phyloP scores from a whole-genome alignment of 2,888 invertebrate genomes.

The Hedya salicella region DNA sequence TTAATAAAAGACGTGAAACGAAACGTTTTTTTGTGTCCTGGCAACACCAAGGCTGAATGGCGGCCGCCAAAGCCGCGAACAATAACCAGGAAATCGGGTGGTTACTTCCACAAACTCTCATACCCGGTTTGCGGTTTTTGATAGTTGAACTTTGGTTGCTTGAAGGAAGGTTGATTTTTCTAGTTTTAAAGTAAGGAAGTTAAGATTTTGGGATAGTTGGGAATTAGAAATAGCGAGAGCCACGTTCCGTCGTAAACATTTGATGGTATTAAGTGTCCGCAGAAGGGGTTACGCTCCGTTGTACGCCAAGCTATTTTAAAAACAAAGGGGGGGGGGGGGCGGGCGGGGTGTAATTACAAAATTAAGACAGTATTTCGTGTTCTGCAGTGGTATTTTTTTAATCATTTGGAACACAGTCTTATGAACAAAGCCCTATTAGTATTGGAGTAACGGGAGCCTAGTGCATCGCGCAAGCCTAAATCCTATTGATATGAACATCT shows the following conservation, averaged over 20 bases:
- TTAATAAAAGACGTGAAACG: conserved; percentile 34
- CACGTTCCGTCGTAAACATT: conserved; percentile 29
- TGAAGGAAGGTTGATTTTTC: conserved; percentile 6
- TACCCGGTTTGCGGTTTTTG: neutral
- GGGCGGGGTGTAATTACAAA: neutral
- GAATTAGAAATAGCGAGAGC: conserved; percentile 19
- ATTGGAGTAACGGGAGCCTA: too few relatives aligned
- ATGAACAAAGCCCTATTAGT: too few relatives aligned
- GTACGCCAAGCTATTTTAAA: conserved; percentile 4
- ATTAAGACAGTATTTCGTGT: neutral
- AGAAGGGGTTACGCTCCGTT: conserved; percentile 33
- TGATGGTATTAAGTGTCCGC: conserved; percentile 33
- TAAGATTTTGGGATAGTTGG: conserved; percentile 1
- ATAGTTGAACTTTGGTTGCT: neutral
- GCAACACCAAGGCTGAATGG: conserved; percentile 30
- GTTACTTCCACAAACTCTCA: neutral
- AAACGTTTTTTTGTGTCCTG: conserved; percentile 33
- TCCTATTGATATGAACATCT: too few relatives aligned
- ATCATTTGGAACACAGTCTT: too few relatives aligned
- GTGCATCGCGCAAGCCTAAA: too few relatives aligned
- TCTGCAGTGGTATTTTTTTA: too few relatives aligned
- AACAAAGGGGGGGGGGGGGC: neutral
- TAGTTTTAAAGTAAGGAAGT: neutral
- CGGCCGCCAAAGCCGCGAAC: conserved; percentile 28
- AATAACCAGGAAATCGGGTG: conserved; percentile 32